These are phyloP conservation scores for Struthidea cinerea DNA, from an alignment of 2,113 vertebrate species.

Conservation along the genomic window DNA sequence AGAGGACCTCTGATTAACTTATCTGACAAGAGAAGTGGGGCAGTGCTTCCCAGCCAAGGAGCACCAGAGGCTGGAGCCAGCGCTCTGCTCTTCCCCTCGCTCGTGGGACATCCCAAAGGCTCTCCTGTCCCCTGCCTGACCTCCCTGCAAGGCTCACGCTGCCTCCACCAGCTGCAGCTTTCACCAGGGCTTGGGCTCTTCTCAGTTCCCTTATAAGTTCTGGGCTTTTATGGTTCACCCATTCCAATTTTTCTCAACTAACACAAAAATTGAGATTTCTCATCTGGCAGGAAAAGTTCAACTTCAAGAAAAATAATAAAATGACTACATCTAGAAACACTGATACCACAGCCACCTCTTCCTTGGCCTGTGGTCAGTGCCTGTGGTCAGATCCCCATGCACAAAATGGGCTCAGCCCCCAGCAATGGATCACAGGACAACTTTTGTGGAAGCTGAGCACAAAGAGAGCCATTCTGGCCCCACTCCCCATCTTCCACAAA, in stretches of 20 bases:
- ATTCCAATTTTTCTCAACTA: neutral
- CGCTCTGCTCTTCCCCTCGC: fast-evolving
- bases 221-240: neutral
- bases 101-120: neutral
- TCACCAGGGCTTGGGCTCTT: neutral
- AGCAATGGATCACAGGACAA: neutral
- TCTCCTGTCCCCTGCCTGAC: neutral
- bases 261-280: neutral
- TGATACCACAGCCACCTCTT: neutral
- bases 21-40: neutral
- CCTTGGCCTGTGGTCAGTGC: neutral
- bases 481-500: neutral
- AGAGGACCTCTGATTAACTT: neutral
- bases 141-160: neutral
- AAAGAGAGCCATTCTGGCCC: neutral
- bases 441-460: neutral
- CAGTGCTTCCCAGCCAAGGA: neutral
- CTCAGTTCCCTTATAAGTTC: neutral
- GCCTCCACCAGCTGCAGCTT: neutral
- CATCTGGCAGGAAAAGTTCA: neutral
- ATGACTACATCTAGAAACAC: neutral
- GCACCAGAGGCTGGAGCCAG: neutral
- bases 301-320: neutral
- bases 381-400: neutral
- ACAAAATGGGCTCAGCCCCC: neutral